Evolutionary conservation across 2,797 vertebrate genomes (phyloP).

Genomic region (Sebastes matsubarae): DNA sequence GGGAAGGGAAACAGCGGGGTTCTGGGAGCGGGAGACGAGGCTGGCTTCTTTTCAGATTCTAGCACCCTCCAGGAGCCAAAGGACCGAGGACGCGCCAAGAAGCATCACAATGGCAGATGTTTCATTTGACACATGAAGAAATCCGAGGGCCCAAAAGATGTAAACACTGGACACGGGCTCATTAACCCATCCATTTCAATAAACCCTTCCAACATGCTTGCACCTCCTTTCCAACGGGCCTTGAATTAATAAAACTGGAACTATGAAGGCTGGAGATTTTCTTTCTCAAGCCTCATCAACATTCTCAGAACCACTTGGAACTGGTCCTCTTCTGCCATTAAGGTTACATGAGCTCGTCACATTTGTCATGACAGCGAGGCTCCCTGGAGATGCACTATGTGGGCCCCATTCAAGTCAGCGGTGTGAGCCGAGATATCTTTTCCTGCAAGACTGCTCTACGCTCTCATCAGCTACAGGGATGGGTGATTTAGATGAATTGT

Average conservation of each 20-base stretch:
- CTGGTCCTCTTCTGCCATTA: constrained; percentile 37
- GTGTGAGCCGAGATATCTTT: constrained; percentile 48
- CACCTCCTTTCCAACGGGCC: not conserved
- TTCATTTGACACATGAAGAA: constrained; percentile 36
- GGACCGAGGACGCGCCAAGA: constrained; percentile 58
- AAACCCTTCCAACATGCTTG: constrained; percentile 3
- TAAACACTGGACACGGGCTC: constrained; percentile 32
- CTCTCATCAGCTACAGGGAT: constrained; percentile 25
- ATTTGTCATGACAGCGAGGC: constrained; percentile 40
- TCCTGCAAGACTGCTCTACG: constrained; percentile 43
- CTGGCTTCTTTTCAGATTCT: constrained; percentile 68
- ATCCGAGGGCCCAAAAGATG: constrained; percentile 32
- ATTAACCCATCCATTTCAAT: constrained; percentile 18
- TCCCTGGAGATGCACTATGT: constrained; percentile 41
- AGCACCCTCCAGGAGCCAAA: constrained; percentile 55
- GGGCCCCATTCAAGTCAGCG: constrained; percentile 41
- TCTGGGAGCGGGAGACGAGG: constrained; percentile 57
- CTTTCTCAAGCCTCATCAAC: constrained; percentile 32
- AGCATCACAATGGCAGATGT: constrained; percentile 61
- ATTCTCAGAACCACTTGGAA: not conserved
- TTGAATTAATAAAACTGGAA: constrained; percentile 31
- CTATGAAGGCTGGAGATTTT: constrained; percentile 15
- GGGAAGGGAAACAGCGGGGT: constrained; percentile 64
- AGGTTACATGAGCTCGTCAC: constrained; percentile 51
- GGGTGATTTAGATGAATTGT: constrained; percentile 50